Conservation (phyloP, 2,113 vertebrate genomes). For the Heptranchias perlo region DNA sequence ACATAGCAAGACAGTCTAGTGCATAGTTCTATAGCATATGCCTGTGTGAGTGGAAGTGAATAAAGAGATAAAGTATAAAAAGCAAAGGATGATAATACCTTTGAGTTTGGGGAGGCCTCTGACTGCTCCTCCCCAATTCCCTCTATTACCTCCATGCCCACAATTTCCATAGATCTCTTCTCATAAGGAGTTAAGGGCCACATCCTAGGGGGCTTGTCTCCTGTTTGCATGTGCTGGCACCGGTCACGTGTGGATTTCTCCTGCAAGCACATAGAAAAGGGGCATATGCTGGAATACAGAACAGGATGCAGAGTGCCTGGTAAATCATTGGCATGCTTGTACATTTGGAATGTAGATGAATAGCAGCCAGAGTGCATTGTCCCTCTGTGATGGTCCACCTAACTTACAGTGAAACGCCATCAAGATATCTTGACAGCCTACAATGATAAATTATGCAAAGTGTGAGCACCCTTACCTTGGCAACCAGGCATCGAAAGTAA, state of each 20-base stretch:
- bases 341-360: neutral
- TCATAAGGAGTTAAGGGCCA: neutral
- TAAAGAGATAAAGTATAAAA: neutral
- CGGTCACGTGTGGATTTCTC: neutral
- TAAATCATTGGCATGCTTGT: neutral
- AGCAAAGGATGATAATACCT: neutral
- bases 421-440: neutral
- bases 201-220: neutral
- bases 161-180: neutral
- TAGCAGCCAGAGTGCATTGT: neutral
- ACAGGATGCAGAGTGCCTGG: neutral
- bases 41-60: neutral
- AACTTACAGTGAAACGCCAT: neutral
- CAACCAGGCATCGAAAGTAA: neutral
- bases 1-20: neutral
- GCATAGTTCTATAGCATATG: neutral
- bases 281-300: neutral
- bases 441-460: neutral
- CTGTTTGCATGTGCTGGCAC: neutral
- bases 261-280: neutral
- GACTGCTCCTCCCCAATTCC: neutral
- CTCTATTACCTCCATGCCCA: neutral
- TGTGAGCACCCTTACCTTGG: neutral
- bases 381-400: neutral
- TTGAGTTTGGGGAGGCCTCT: too few species aligned